These are phyloP conservation scores for Drosophila takahashii DNA, from an alignment of 1,140 invertebrate genomes.

Conservation along the genomic window DNA sequence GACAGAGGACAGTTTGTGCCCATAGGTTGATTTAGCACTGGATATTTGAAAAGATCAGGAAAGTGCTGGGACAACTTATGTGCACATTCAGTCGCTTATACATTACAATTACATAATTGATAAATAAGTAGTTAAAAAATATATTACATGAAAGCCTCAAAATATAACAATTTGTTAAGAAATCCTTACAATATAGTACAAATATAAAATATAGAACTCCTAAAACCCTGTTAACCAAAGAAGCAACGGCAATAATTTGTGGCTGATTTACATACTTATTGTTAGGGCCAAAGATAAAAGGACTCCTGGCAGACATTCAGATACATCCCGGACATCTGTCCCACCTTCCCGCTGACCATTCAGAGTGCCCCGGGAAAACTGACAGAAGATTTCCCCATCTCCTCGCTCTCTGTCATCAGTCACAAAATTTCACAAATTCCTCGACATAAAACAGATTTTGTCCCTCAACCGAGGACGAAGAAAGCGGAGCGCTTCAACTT, in stretches of 20 bases:
- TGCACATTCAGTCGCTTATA: neutral
- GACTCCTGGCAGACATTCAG: neutral
- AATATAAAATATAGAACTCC: neutral
- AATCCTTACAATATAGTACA: neutral
- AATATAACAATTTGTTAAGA: neutral
- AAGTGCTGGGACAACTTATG: slow-evolving; percentile 1
- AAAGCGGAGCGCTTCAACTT: slow-evolving; percentile 69
- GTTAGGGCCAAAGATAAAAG: neutral
- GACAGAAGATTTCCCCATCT: slow-evolving; percentile 20
- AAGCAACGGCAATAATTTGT: neutral
- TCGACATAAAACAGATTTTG: slow-evolving; percentile 76
- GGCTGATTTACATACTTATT: neutral
- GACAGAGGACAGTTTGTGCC: neutral
- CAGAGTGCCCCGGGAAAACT: slow-evolving; percentile 5
- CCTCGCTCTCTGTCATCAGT: slow-evolving; percentile 51
- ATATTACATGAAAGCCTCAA: neutral
- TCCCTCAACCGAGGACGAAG: slow-evolving; percentile 39
- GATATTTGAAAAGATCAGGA: neutral
- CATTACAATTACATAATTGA: neutral
- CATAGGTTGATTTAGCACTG: slow-evolving; percentile 9
- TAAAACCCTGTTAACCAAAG: too few species aligned
- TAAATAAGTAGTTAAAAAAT: neutral
- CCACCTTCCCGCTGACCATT: neutral
- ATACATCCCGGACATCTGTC: neutral
- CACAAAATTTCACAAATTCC: slow-evolving; percentile 74